Percentiles rank a stretch among this genome's conserved stretches.
phyloP scores from a whole-genome alignment of 2,113 vertebrate genomes.

The Bucco capensis region DNA sequence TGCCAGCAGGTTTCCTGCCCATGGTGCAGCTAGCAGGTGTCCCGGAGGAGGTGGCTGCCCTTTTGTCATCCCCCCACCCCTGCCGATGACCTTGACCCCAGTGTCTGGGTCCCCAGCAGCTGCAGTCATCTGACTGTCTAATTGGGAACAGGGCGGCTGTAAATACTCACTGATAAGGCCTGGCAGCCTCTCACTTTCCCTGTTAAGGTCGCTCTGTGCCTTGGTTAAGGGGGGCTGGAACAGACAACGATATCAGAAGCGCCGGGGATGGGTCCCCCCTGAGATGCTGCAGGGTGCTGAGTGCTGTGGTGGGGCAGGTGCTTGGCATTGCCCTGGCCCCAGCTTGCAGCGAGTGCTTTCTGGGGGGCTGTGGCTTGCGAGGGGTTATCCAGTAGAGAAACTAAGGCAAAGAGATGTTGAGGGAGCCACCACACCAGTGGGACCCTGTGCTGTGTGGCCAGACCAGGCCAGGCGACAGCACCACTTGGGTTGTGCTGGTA shows the following conservation, averaged over 20 bases:
- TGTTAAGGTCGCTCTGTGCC: constrained; percentile 49
- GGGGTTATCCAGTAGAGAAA: not conserved
- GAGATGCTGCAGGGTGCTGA: not conserved
- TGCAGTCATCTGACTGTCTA: constrained; percentile 69
- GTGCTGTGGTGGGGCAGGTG: not conserved
- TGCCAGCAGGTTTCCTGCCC: accelerated
- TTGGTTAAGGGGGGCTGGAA: constrained; percentile 35
- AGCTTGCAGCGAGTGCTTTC: accelerated
- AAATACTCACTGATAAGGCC: constrained; percentile 73
- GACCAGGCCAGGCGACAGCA: not conserved
- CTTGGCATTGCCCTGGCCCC: accelerated
- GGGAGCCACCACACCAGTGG: accelerated
- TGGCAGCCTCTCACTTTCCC: constrained; percentile 55
- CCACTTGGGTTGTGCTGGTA: not conserved
- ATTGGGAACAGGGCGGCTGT: constrained; percentile 70
- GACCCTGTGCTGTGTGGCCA: not conserved
- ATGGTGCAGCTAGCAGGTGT: accelerated
- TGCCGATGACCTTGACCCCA: constrained; percentile 21
- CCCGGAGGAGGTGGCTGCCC: not conserved
- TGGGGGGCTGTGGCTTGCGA: not conserved
- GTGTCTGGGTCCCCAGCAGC: constrained; percentile 68
- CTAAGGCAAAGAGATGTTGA: not conserved
- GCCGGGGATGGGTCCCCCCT: accelerated
- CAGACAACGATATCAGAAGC: no score
- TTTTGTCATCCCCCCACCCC: not conserved